These are phyloP conservation scores for Chalcis sispes DNA, from an alignment of 2,888 invertebrate genomes.

Conservation along the genomic window DNA sequence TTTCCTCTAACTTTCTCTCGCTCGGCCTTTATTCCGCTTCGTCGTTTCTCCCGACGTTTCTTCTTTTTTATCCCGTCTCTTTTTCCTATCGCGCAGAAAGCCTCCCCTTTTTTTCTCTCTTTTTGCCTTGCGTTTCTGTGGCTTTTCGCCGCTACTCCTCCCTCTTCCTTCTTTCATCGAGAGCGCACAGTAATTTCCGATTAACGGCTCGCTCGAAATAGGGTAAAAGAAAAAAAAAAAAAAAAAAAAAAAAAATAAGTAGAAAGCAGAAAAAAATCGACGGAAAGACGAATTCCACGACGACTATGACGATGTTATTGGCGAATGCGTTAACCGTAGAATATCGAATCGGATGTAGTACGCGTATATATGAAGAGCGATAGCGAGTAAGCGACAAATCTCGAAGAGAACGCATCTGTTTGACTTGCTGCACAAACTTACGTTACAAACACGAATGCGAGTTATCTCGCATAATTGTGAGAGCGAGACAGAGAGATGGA, in stretches of 20 bases:
- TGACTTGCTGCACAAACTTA: too few species aligned
- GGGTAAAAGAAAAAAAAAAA: slow-evolving; percentile 9
- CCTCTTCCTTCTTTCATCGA: not conserved
- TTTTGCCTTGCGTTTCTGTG: not conserved
- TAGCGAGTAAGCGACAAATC: too few species aligned
- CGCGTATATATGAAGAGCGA: too few species aligned
- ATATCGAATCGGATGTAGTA: too few species aligned
- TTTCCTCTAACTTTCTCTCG: slow-evolving; percentile 16
- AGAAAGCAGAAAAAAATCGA: not conserved
- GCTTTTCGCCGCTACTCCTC: not conserved
- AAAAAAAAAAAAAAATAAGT: not conserved
- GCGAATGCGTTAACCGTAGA: too few species aligned
- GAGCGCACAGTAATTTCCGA: slow-evolving; percentile 35
- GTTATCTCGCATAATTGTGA: not conserved
- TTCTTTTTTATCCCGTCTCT: not conserved
- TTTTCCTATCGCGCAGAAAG: not conserved
- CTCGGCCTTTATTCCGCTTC: not conserved
- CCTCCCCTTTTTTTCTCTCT: not conserved
- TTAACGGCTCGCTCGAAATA: slow-evolving; percentile 45
- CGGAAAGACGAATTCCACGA: not conserved
- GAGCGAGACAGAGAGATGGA: too few species aligned
- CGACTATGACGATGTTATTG: too few species aligned
- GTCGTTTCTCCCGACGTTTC: not conserved
- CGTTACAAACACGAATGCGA: too few species aligned
- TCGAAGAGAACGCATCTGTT: too few species aligned